Evolutionary conservation across 2,113 vertebrate species (phyloP), one percentile per base, ranked within the genome.

Genomic region (Oreochromis spilurus): DNA sequence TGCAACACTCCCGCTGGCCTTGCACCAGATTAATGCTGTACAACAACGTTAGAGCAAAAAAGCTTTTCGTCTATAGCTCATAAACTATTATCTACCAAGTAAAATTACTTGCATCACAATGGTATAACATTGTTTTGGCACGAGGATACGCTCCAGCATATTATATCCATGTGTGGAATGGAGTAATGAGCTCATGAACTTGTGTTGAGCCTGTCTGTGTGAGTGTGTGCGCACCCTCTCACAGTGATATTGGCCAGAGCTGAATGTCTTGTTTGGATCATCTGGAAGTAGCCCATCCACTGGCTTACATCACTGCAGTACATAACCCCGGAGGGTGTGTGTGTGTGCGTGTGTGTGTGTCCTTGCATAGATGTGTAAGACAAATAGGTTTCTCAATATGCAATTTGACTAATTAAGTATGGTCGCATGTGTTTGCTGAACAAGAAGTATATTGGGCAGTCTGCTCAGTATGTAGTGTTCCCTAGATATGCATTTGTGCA

Each of bases 241-340:
- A 31, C 40, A 16, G 9, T 70, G 80, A 88, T 84, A 87, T 38
- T 88, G 86, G 50, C 36, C 83, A 84, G 90, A 89, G 86, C 50
- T 31, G 65, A 82, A 13, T 40, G 36, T 43, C 45, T 82, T 90
- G 92, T 91, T 92, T 84, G 82, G 88, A 90, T 92, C 36, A 92
- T 91, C 54, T 92, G 62, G 81, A 89, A 87, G 62, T 52, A 85
- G 81, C 78, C 52, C 67, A 52, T 91, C 48, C 50, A 72, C 82
- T 87, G 79, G 57, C 87, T 91, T 79, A 79, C 24, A 81, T 60
- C 81, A 82, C 72, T 72, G 85, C 31, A 70, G 72, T 72, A 36
- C 53, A 87, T 14, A 84, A 48, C 43, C 90, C 87, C 60, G 3
- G 17, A 89, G 84, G 40, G 52, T 4, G 72, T 31, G 70, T 62